These are phyloP conservation scores for Platerodrilus igneus DNA, from an alignment of 2,888 invertebrate species.

Conservation along the genomic window DNA sequence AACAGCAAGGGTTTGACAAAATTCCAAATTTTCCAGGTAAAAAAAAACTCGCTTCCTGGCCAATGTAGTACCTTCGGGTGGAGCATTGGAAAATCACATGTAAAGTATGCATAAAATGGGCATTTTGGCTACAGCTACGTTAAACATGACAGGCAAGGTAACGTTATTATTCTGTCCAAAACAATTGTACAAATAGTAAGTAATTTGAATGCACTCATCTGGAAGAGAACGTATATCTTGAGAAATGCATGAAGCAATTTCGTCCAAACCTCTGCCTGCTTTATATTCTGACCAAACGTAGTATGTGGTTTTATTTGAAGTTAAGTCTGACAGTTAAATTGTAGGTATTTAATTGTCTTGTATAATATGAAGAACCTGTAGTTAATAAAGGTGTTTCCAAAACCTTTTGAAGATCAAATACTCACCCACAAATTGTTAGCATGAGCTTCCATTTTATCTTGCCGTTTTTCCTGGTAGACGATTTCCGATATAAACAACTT, in stretches of 20 bases:
- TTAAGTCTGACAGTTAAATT: conserved; percentile 2
- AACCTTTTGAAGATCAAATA: too few relatives aligned
- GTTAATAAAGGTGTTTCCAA: conserved; percentile 4
- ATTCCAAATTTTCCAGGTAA: too few relatives aligned
- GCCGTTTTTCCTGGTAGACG: too few relatives aligned
- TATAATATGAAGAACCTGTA: conserved; percentile 2
- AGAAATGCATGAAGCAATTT: conserved; percentile 2
- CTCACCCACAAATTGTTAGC: background rate
- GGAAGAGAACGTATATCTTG: background rate
- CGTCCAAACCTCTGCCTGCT: conserved; percentile 2
- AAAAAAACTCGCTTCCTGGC: too few relatives aligned
- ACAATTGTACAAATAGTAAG: background rate
- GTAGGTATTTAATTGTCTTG: background rate
- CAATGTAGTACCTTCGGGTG: too few relatives aligned
- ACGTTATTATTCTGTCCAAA: background rate
- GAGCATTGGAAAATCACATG: too few relatives aligned
- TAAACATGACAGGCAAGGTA: conserved; percentile 1
- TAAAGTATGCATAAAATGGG: too few relatives aligned
- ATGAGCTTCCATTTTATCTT: background rate
- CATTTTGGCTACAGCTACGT: background rate
- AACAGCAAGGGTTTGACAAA: too few relatives aligned
- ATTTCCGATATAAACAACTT: too few relatives aligned
- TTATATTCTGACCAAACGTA: conserved; percentile 3
- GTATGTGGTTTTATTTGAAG: conserved; percentile 1
- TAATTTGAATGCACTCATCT: background rate